Conservation (phyloP, 2,797 vertebrate genomes). For the Gouania willdenowi region DNA sequence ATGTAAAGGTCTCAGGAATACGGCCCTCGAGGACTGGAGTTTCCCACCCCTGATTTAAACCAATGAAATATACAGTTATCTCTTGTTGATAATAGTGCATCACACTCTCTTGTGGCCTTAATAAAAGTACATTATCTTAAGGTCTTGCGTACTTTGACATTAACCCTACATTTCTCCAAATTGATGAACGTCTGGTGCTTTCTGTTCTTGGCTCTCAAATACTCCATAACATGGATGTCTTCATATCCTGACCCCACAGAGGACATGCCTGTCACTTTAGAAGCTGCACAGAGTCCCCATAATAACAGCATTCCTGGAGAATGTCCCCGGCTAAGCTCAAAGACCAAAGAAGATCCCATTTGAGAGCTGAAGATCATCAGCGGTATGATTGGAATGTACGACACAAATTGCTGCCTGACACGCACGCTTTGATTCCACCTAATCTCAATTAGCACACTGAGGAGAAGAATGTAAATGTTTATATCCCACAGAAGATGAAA, state of each 20-base stretch:
- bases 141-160: conserved; percentile 20
- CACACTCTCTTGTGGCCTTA: conserved; percentile 21
- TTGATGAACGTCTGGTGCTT: neutral
- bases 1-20: no score
- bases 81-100: conserved; percentile 51
- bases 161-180: conserved; percentile 14
- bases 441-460: conserved; percentile 63
- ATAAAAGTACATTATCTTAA: conserved; percentile 25
- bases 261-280: conserved; percentile 34
- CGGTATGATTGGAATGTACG: conserved; percentile 75
- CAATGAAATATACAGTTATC: conserved; percentile 40
- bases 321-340: conserved; percentile 61
- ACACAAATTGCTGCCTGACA: conserved; percentile 74
- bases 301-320: conserved; percentile 74
- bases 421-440: conserved; percentile 60
- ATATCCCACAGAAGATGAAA: conserved; percentile 31
- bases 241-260: conserved; percentile 37
- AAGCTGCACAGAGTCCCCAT: conserved; percentile 47
- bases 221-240: conserved; percentile 25
- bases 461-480: conserved; percentile 69
- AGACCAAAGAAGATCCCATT: conserved; percentile 60
- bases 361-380: conserved; percentile 53
- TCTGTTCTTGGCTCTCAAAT: conserved; percentile 26
- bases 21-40: no score
- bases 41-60: no score